Percentiles rank a stretch among this genome's conserved stretches.
phyloP scores from a whole-genome alignment of 2,797 vertebrate species.

The Bradypodion ventrale region DNA sequence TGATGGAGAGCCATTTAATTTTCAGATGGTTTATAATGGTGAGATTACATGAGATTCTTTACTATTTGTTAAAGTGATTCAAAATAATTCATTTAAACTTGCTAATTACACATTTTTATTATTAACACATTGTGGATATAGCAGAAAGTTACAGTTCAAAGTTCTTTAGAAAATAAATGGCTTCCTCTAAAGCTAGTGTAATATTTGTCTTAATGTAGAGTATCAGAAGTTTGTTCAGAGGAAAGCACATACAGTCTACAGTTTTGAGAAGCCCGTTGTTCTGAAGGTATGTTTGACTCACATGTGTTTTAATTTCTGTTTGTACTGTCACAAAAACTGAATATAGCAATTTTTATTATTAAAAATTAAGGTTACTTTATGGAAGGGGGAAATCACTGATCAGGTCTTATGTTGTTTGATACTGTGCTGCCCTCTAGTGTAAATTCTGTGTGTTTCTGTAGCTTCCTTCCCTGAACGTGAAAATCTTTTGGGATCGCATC shows the following conservation, averaged over 20 bases:
- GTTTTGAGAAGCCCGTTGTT: slow-evolving; percentile 92
- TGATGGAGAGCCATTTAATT: slow-evolving; percentile 94
- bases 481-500: neutral
- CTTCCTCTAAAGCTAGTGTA: neutral
- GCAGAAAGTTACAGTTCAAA: neutral
- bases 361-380: neutral
- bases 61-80: neutral
- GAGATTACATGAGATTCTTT: slow-evolving; percentile 18
- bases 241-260: slow-evolving; percentile 91
- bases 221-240: slow-evolving; percentile 97
- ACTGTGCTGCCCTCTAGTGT: slow-evolving; percentile 65
- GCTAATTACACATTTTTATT: neutral
- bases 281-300: slow-evolving; percentile 85
- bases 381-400: neutral
- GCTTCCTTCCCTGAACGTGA: neutral
- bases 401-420: slow-evolving; percentile 26
- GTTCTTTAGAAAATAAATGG: neutral
- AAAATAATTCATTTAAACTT: neutral
- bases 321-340: neutral
- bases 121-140: neutral
- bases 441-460: neutral
- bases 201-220: slow-evolving; percentile 74
- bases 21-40: slow-evolving; percentile 99
- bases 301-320: neutral
- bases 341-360: no score